Evolutionary conservation across 2,797 vertebrate species (phyloP), one percentile per base, ranked within the genome.

Genomic region (Ataeniobius toweri): DNA sequence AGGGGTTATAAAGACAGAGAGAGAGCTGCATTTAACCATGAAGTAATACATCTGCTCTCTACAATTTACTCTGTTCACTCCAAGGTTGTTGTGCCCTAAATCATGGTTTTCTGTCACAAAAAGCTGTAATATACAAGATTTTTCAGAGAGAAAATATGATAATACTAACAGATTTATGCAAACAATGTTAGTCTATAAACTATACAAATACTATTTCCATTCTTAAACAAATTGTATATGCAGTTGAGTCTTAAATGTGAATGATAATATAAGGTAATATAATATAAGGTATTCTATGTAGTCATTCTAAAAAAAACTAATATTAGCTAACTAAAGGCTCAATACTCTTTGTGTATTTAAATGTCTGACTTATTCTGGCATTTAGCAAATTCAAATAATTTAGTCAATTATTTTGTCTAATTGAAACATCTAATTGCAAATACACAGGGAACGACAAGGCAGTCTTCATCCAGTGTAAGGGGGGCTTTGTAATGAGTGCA

Each of bases 31-130:
- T 74, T 41, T 18, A 80, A 86, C 82, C 77, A 20, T 51, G 26
- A 44, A 81, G 75, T 80, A 65, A 24, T 55, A 75, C 56, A 78
- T 61, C 80, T 78, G 80, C 82, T 80, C 53, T 75, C 14, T 67
- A 20, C 53, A 78, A 77, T 81, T 84, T 75, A 77, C 51, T 9
- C 1, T n/a, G 36, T 20, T 12, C 41, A 77, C 68, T 74, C 12
- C n/a, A 71, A 71, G 82, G 71, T 61, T 69, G 61, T 75, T 7
- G 63, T 36, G 26, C 53, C 65, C 71, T 71, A 24, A 24, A 24
- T 13, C 1, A 14, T 68, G 0, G 9, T 24, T 68, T 68, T 68
- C 10, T n/a, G 65, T 41, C 65, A n/a, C 22, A n/a, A 44, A 22
- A 20, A 20, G 12, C 22, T 67, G 8, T 41, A 41, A 41, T 22